These are phyloP conservation scores for Sphecodes monilicornis DNA, from an alignment of 2,888 invertebrate genomes.

Conservation along the genomic window DNA sequence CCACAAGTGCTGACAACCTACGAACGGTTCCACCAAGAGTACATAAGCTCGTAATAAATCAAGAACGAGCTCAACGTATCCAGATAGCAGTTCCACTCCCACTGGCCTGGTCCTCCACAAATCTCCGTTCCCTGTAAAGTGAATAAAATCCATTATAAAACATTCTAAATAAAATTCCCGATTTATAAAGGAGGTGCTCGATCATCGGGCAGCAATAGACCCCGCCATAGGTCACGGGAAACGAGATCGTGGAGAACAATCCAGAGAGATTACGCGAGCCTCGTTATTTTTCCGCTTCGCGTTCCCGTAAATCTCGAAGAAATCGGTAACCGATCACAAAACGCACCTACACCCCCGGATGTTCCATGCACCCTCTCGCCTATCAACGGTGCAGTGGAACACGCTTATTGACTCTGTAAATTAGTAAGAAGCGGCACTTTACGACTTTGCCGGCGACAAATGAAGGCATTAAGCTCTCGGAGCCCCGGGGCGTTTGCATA, in stretches of 20 bases:
- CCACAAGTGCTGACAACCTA: background rate
- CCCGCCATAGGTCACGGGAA: background rate
- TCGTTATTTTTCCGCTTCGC: background rate
- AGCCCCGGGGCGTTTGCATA: slow-evolving; percentile 31
- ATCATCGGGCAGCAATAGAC: background rate
- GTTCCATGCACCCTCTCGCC: background rate
- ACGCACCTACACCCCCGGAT: background rate
- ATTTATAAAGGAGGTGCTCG: background rate
- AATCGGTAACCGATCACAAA: slow-evolving; percentile 38
- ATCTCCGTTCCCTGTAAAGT: background rate
- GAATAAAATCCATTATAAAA: slow-evolving; percentile 1
- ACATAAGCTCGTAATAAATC: background rate
- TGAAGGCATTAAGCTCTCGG: slow-evolving; percentile 46
- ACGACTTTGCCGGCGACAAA: slow-evolving; percentile 17
- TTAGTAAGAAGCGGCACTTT: slow-evolving; percentile 47
- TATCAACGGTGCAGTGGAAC: background rate
- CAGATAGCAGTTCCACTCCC: background rate
- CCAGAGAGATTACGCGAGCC: background rate
- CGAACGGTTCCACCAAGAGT: background rate
- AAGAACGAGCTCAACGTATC: background rate
- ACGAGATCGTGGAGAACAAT: background rate
- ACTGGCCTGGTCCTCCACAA: background rate
- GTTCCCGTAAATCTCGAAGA: slow-evolving; percentile 7
- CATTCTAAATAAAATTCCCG: background rate
- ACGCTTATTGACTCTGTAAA: slow-evolving; percentile 48